Evolutionary conservation across 1,140 invertebrate genomes (phyloP), one percentile per base, ranked within the genome.

Genomic region (Drosophila suzukii): DNA sequence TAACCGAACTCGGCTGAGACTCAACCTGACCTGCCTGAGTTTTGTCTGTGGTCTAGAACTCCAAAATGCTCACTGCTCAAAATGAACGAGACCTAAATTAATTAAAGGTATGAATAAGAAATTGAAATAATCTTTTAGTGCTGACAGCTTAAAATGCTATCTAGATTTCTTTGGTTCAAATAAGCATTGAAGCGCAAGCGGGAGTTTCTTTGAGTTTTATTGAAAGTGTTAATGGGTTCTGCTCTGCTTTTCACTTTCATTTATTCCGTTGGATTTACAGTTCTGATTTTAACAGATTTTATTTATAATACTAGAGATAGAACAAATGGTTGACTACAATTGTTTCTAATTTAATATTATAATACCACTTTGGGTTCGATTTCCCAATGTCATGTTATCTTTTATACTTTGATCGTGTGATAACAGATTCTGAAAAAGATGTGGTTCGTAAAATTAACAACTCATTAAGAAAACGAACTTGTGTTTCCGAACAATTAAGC

Each of bases 211-310:
- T 2, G 12, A 41, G 8, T 30, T 0, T 34, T 17, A 30, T 32
- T 32, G 15, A 57, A 13, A 1, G 17, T 61, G 0, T 30, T 32
- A 43, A 58, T 43, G 10, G n/a, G 60, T 62, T 62, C 60, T 62
- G 60, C 27, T 63, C 55, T 60, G n/a, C 17, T 8, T 43, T 63
- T 43, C 7, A 24, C 38, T 63, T 60, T 60, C 60, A 41, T 49
- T 49, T 13, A 27, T 15, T 20, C n/a, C 39, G 39, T 27, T 47
- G 7, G 20, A 0, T 2, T 12, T 4, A 4, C 0, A 4, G 0
- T 24, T 20, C 6, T 8, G 32, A 8, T 8, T 32, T 6, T 32
- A 6, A 32, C 1, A 20, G 20, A 0, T 20, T 20, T 20, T 20
- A 1, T 20, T 20, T 20, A 20, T 20, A 20, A 20, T 20, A 20